Base-by-base conservation (phyloP, 2,113 vertebrate species). In the Globicephala melas region DNA sequence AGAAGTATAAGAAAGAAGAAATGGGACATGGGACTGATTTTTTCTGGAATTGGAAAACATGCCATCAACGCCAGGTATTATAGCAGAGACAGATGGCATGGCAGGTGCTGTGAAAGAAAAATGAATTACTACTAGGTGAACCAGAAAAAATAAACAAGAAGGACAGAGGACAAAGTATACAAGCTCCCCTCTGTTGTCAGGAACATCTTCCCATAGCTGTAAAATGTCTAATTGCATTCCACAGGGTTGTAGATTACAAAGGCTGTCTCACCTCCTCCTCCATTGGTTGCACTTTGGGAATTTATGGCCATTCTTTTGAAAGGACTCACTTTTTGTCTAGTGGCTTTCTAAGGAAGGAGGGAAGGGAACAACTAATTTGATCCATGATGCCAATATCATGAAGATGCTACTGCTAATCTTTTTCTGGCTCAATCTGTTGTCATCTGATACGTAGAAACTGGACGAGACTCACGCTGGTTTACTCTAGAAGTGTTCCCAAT, bases 91-190 rank as follows among this genome's bases (percentile, higher is more conserved):
- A 98, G 98, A 98, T 98, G 98, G 98, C 15, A 8, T 68, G 96
- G 65, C 98, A 98, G 98, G 98, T 98, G 98, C 98, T 98, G 81
- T 3, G 94, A 28, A 95, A 76, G 58, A 91, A 98, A 98, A 98
- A 91, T 76, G 96, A 92, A 97, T 98, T 96, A 96, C 97, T 95
- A 96, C 96, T 96, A 96, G 97, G 98, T 98, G 98, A 98, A 62
- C 88, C 96, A 96, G 92, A 89, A 98, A 98, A 96, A 93, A 74
- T 44, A 77, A 97, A 96, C 68, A 97, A 20, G 84, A 55, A 96
- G 98, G 53, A 67, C 31, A 77, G 1, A 89, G 33, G 97, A n/a
- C 84, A 94, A 97, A 84, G 31, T 68, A 93, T 50, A 68, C 92
- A 60, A 12, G 82, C 14, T 1, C 5, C 90, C 87, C 94, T 98